Evolutionary conservation across 2,797 vertebrate species (phyloP).

Genomic region (Eupleurogrammus muticus): DNA sequence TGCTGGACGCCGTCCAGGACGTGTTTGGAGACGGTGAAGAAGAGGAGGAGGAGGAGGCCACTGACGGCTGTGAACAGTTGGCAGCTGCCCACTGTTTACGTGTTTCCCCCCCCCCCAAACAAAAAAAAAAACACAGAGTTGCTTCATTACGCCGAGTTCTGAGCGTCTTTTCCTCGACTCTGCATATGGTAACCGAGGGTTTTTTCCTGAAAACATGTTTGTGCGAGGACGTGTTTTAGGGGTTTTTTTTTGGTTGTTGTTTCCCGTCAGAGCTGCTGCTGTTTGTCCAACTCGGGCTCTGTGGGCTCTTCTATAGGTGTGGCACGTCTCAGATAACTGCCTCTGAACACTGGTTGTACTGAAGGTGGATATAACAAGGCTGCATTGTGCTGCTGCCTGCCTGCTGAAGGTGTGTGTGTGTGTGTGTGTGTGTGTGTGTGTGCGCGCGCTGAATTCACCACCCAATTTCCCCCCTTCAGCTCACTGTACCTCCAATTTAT

Average conservation of each 20-base stretch:
- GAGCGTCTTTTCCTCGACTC: neutral
- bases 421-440: conserved; percentile 9
- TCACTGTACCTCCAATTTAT: conserved; percentile 39
- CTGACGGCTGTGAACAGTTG: conserved; percentile 56
- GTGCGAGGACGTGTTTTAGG: conserved; percentile 22
- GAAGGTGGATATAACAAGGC: conserved; percentile 64
- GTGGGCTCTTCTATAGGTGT: conserved; percentile 69
- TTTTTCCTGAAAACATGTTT: conserved; percentile 31
- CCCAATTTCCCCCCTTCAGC: conserved; percentile 41
- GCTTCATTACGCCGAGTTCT: neutral
- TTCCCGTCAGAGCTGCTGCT: conserved; percentile 39
- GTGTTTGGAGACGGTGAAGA: conserved; percentile 44
- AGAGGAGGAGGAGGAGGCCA: too few relatives aligned
- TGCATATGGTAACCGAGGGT: neutral
- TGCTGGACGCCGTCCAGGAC: conserved; percentile 56
- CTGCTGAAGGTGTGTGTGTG: too few relatives aligned
- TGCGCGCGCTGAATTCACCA: conserved; percentile 45
- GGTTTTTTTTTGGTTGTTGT: conserved; percentile 23
- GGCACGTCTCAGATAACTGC: conserved; percentile 69
- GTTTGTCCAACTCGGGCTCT: conserved; percentile 52
- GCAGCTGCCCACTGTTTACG: conserved; percentile 63
- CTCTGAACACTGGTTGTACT: conserved; percentile 66
- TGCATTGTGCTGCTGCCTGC: conserved; percentile 52
- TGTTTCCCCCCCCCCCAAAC: too few relatives aligned
- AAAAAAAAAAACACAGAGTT: conserved; percentile 29